Percentiles rank a stretch among this genome's conserved stretches.
phyloP scores from a whole-genome alignment of 2,113 vertebrate species.

The Lepidothrix coronata region DNA sequence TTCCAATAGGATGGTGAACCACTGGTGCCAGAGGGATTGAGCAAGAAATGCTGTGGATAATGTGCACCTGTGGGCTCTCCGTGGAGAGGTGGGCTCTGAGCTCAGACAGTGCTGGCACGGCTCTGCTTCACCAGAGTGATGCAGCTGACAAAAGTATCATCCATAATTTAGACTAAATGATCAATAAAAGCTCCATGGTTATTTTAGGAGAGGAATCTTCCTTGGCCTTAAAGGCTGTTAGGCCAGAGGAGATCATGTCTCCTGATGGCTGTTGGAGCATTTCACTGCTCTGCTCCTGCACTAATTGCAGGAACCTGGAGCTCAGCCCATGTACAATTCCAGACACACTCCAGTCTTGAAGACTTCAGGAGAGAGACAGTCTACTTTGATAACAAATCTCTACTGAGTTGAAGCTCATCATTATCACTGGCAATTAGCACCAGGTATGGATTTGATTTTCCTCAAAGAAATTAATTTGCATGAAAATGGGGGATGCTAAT shows the following conservation, averaged over 20 bases:
- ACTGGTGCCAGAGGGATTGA: neutral
- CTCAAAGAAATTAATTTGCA: slow-evolving; percentile 31
- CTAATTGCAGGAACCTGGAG: neutral
- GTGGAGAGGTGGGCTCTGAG: neutral
- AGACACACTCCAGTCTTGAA: neutral
- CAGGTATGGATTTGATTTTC: neutral
- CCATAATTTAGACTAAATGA: neutral
- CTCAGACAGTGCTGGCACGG: neutral
- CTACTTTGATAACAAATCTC: neutral
- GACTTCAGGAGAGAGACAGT: neutral
- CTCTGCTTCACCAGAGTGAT: neutral
- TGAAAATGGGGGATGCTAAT: neutral
- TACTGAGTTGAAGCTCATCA: neutral
- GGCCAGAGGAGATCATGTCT: neutral
- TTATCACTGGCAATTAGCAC: neutral
- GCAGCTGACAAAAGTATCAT: neutral
- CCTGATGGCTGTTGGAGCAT: neutral
- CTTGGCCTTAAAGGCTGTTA: neutral
- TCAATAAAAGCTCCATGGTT: neutral
- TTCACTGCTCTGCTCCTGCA: neutral
- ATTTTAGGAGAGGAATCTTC: neutral
- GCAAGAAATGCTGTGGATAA: neutral
- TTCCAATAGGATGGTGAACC: neutral
- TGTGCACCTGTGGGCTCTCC: neutral
- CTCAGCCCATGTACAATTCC: accelerated